Evolutionary conservation across 2,113 vertebrate genomes (phyloP), one percentile per base, ranked within the genome.

Genomic region (Felis chaus): DNA sequence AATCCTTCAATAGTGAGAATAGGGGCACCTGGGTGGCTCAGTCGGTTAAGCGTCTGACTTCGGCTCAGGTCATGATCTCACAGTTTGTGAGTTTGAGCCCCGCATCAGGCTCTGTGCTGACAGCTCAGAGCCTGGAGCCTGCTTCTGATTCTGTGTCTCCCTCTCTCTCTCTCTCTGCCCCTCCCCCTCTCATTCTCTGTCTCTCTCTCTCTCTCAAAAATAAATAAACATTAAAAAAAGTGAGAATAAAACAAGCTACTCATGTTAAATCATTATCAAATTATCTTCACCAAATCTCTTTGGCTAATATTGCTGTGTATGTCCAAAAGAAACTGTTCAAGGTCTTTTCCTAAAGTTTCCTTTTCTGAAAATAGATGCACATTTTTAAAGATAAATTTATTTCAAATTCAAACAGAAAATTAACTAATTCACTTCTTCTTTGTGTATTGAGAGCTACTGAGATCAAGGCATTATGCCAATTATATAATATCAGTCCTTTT

Each of bases 201-300:
- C 45, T 45, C 7, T 45, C 45, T 45, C 45, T 45, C 6, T 45
- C 45, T 45, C 45, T 45, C 45, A 45, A 45, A 45, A 45, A 45
- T 45, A 45, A 45, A 45, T 45, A 45, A 45, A 45, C 45, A 45
- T 45, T 45, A 9, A 9, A 45, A 45, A 45, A 39, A 96, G 7
- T 36, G 11, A 81, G 7, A 91, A 55, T 85, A 74, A 97, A 95
- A 29, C 68, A 55, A 53, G 11, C 8, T 48, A 78, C 89, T 79
- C 71, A 79, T 69, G 9, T 25, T 87, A 85, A 87, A 94, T 95
- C 68, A 97, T 53, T 89, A 97, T 73, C 33, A 92, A 82, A 76
- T 96, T 97, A 89, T 69, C 45, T 4, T 91, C 29, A 36, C 1
- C 5, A 83, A 86, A 48, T 96, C 31, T 73, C 73, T 92, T 95